Conservation (phyloP, 2,113 vertebrate species). For the Theristicus caerulescens region DNA sequence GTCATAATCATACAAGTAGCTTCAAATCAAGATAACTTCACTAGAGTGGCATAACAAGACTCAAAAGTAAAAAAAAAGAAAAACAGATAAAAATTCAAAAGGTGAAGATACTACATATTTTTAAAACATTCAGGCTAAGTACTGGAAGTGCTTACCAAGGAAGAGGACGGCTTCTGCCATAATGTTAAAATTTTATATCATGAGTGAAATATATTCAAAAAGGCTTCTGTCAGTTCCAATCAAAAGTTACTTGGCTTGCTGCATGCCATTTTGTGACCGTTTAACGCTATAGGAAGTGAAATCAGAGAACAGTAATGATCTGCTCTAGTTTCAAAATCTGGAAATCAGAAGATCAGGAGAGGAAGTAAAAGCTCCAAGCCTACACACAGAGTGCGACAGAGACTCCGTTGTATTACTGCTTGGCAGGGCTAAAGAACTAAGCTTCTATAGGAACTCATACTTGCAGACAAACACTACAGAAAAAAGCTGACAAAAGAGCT, state of each 20-base stretch:
- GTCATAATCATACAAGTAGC: neutral
- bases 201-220: neutral
- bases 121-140: neutral
- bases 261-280: neutral
- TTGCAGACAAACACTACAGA: neutral
- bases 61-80: neutral
- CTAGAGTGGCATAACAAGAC: neutral
- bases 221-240: neutral
- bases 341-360: neutral
- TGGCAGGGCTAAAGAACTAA: neutral
- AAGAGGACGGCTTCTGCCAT: neutral
- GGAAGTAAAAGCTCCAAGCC: neutral
- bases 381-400: neutral
- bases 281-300: neutral
- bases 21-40: neutral
- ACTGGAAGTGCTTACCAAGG: neutral
- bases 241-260: neutral
- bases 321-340: neutral
- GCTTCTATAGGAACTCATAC: neutral
- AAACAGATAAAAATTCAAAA: neutral
- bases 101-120: neutral
- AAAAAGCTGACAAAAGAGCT: constrained; percentile 30
- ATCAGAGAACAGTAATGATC: neutral
- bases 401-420: neutral
- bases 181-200: neutral